Base-by-base conservation (phyloP, 2,888 invertebrate genomes). In the Drosophila formosana region DNA sequence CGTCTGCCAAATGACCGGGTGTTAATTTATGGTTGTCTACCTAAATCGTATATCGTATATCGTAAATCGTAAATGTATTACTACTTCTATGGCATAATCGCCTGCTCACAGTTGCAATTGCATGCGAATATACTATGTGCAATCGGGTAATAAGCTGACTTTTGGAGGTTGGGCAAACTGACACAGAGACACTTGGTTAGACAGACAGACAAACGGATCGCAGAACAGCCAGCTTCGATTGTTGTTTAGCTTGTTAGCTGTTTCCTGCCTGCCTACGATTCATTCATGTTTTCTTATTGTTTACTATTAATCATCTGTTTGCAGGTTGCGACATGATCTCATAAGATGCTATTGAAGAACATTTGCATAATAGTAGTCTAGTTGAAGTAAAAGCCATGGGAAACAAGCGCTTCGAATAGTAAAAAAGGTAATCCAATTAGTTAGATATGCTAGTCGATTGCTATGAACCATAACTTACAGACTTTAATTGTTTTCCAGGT, bases 1-100 rank as follows among this genome's bases (percentile, higher is more conserved):
- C 52, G 66, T 47, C 77, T 72, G 77, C 65, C 75, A 76, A 72
- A 74, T 69, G 57, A 68, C 62, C 66, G 68, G 66, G 86, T 83
- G 88, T 72, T 84, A 84, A 84, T 84, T 84, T 88, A 86, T 86
- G 78, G 89, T 86, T 88, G 89, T 71, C 73, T 69, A 64, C 67
- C 60, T 52, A 71, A 52, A 71, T 71, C 49, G 76, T 61, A 46
- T 34, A 63, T 74, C 64, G 80, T 69, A 63, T 52, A 75, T 72
- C 67, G 71, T 72, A 70, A 75, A 70, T 37, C 37, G 37, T 11
- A 37, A n/a, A 37, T 37, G n/a, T 75, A 62, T 75, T 57, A 37
- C 23, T 60, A 34, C 46, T 63, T 62, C 51, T 65, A 50, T 67
- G 76, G 66, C 77, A 80, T 73, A 80, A 73, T 82, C 86, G 61